Evolutionary conservation across 2,113 vertebrate genomes (phyloP).

Genomic region (Trogon surrucura): DNA sequence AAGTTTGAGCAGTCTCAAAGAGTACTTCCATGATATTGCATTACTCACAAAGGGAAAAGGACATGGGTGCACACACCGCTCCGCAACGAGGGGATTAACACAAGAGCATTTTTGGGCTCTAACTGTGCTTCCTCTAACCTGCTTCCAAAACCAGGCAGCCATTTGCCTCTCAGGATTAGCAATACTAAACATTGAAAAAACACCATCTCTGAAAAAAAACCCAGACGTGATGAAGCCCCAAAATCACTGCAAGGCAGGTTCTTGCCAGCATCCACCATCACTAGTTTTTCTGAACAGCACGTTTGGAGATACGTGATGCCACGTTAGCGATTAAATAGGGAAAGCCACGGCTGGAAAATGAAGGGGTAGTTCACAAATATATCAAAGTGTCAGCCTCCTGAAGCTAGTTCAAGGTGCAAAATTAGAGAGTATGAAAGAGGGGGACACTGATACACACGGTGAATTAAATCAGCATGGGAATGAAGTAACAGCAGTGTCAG

Average conservation of each 20-base stretch:
- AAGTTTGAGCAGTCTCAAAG: neutral
- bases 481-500: neutral
- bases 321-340: neutral
- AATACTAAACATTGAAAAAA: neutral
- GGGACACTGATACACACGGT: neutral
- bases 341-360: neutral
- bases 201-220: neutral
- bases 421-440: neutral
- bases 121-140: neutral
- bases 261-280: neutral
- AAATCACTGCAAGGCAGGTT: neutral
- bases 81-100: accelerated
- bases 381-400: neutral
- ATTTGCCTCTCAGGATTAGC: neutral
- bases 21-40: neutral
- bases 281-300: neutral
- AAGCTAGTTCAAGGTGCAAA: neutral
- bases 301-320: accelerated
- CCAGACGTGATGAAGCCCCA: neutral
- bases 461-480: neutral
- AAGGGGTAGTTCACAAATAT: neutral
- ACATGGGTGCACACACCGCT: neutral
- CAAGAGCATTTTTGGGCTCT: neutral
- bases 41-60: neutral
- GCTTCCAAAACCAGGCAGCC: neutral